A percentile compares a stretch with the other conserved stretches of the same genome.
Evolutionary conservation across 2,888 invertebrate genomes (phyloP).

Genomic region (Lasioglossum pauxillum): DNA sequence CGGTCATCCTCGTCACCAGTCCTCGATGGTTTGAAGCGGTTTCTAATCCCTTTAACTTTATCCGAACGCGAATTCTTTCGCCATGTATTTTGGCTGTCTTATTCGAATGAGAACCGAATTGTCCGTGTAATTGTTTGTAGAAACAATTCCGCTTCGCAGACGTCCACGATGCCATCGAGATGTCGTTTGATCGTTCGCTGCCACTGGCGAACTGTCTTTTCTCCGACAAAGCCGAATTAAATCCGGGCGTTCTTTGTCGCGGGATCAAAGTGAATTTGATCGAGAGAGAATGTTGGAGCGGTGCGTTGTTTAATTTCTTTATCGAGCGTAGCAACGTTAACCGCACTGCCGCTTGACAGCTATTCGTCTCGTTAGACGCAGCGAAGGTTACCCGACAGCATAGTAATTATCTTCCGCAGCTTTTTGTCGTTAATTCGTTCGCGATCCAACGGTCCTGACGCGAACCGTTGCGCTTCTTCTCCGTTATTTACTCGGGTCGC

Average conservation of each 20-base stretch:
- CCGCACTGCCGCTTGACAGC: conserved; percentile 16
- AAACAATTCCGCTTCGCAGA: background rate
- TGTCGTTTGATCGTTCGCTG: background rate
- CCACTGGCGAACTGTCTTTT: background rate
- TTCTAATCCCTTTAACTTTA: background rate
- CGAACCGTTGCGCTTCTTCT: conserved; percentile 17
- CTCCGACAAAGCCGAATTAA: background rate
- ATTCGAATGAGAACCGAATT: background rate
- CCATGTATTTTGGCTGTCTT: background rate
- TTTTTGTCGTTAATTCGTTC: conserved; percentile 42
- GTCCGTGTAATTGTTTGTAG: background rate
- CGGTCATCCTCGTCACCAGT: background rate
- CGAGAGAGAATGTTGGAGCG: conserved; percentile 5
- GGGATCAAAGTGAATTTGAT: background rate
- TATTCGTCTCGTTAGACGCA: conserved; percentile 20
- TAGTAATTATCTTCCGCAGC: conserved; percentile 53
- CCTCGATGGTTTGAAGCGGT: background rate
- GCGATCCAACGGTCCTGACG: conserved; percentile 33
- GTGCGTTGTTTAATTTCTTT: background rate
- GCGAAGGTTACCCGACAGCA: conserved; percentile 33
- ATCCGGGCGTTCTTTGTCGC: background rate
- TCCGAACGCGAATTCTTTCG: background rate
- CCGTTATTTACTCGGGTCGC: background rate
- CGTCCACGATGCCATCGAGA: background rate
- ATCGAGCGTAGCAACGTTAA: conserved; percentile 1